Evolutionary conservation across 2,888 invertebrate genomes (phyloP).

Genomic region (Dynastes maya): DNA sequence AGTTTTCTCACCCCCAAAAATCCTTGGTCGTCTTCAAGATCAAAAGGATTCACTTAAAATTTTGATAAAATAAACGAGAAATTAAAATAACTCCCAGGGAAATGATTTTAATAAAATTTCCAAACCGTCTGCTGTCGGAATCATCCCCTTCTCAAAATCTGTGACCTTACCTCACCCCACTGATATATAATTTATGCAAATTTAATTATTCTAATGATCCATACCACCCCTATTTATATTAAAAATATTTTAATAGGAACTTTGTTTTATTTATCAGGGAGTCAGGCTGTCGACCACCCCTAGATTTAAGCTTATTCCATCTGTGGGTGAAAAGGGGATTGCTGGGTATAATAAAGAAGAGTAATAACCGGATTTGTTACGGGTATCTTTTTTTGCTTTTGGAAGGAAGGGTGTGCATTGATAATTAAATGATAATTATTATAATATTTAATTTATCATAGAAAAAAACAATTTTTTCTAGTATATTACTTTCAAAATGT

Average conservation of each 20-base stretch:
- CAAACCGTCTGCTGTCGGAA: no score
- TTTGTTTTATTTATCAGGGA: slow-evolving; percentile 57
- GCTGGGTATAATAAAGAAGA: neutral
- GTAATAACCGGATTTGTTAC: slow-evolving; percentile 59
- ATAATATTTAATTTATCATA: no score
- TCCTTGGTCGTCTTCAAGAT: no score
- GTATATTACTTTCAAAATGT: no score
- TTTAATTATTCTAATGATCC: slow-evolving; percentile 63
- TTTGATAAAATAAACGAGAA: no score
- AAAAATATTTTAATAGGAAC: slow-evolving; percentile 63
- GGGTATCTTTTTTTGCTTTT: slow-evolving; percentile 56
- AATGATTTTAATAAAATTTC: no score
- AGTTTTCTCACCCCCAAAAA: no score
- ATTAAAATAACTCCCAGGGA: no score
- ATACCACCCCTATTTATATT: slow-evolving; percentile 63
- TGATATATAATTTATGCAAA: slow-evolving; percentile 61
- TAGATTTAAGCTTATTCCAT: neutral
- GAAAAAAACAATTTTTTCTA: neutral
- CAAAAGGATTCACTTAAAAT: no score
- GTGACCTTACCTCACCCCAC: neutral
- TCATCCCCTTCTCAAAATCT: no score
- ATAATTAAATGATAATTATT: no score
- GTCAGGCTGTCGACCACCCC: slow-evolving; percentile 53
- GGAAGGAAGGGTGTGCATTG: slow-evolving; percentile 1
- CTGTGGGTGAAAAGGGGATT: neutral